Evolutionary conservation across 1,140 invertebrate species (phyloP), one percentile per base, ranked within the genome.

Genomic region (Sweltsa coloradensis): DNA sequence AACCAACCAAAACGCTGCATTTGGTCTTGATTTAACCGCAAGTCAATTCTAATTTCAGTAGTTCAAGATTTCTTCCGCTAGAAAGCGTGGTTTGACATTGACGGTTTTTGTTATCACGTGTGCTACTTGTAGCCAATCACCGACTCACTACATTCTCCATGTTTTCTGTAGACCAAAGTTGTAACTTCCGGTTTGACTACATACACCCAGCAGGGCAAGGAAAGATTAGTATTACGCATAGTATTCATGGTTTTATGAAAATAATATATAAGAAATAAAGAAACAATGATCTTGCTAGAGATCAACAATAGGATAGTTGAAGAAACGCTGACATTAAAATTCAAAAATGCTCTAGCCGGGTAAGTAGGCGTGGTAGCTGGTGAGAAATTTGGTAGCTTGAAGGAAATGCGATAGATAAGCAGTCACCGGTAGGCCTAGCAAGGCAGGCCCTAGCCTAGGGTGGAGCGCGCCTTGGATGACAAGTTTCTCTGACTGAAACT

Each of bases 301-400:
- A 94, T 96, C 71, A 93, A 96, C 71, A 98, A 98, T 74, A 83
- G 91, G 68, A 93, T 97, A 70, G 81, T 97, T 55, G 89, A 96
- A 75, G 94, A 97, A 71, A 92, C 91, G 31, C 74, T 97, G 61
- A 81, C 81, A 59, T 75, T 89, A 51, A 96, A 96, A 78, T 93
- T 95, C 71, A 90, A 86, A 72, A 95, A 95, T 81, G 86, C 86
- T 59, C 71, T 88, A 64, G 84, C 85, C 55, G 89, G 90, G 92
- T 97, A 74, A 87, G 88, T 79, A 65, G 66, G 16, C 46, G 2
- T 29, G n/a, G n/a, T n/a, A n/a, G n/a, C n/a, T n/a, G n/a, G n/a
- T n/a, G n/a, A n/a, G n/a, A n/a, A n/a, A n/a, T n/a, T n/a, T n/a
- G n/a, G n/a, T n/a, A n/a, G n/a, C n/a, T n/a, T n/a, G n/a, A n/a